Evolutionary conservation across 2,888 invertebrate genomes (phyloP).

Genomic region (Agrotis puta): DNA sequence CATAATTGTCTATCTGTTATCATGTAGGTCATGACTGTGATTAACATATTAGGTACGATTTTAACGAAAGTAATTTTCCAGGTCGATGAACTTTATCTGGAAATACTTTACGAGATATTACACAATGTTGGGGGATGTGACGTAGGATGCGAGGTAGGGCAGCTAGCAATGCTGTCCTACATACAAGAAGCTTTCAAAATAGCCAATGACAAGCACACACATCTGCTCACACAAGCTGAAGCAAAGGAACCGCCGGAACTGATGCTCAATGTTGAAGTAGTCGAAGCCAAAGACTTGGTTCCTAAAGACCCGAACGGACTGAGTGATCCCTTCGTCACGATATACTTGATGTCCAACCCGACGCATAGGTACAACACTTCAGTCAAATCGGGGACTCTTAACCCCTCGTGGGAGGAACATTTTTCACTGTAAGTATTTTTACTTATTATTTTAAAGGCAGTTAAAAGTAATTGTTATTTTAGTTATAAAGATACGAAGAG

Average conservation of each 20-base stretch:
- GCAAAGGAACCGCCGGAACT: conserved; percentile 96
- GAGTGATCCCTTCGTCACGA: conserved; percentile 99
- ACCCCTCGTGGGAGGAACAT: conserved; percentile 99
- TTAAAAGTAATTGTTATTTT: not conserved
- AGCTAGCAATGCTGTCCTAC: conserved; percentile 93
- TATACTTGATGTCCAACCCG: conserved; percentile 95
- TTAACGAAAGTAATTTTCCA: conserved; percentile 78
- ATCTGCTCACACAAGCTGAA: conserved; percentile 93
- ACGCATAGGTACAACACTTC: conserved; percentile 96
- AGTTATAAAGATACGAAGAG: conserved; percentile 34
- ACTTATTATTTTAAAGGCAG: not conserved
- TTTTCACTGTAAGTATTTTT: conserved; percentile 96
- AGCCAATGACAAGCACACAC: conserved; percentile 94
- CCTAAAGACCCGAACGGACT: conserved; percentile 97
- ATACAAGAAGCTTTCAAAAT: conserved; percentile 95
- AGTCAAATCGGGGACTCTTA: conserved; percentile 97
- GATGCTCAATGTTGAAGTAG: conserved; percentile 95
- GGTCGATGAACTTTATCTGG: conserved; percentile 97
- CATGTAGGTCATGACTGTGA: conserved; percentile 6
- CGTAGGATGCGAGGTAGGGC: conserved; percentile 93
- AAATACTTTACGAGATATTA: conserved; percentile 95
- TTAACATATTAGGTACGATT: not conserved
- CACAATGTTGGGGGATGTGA: conserved; percentile 97
- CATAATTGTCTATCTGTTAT: conserved; percentile 13
- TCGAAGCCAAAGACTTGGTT: conserved; percentile 96